phyloP scores from a whole-genome alignment of 2,888 invertebrate genomes.

The Hydropsyche betteni region DNA sequence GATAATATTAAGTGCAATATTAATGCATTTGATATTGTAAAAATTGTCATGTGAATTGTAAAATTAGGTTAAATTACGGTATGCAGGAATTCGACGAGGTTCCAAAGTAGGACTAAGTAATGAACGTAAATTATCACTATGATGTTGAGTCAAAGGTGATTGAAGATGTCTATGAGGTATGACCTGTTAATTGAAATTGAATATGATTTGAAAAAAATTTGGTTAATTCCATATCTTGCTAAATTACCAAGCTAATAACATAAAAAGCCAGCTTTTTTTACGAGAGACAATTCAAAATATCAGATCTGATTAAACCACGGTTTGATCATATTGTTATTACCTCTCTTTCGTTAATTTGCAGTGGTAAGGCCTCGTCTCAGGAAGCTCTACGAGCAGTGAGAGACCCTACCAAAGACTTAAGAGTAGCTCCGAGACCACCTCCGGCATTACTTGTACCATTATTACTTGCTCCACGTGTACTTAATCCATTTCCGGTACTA shows the following conservation, averaged over 20 bases:
- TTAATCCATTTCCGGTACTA: slow-evolving; percentile 53
- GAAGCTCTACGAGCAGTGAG: slow-evolving; percentile 79
- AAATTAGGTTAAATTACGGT: slow-evolving; percentile 49
- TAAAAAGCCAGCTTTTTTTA: neutral
- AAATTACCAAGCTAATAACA: neutral
- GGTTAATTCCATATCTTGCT: neutral
- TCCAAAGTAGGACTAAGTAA: slow-evolving; percentile 67
- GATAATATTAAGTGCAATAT: neutral
- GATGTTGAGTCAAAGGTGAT: slow-evolving; percentile 67
- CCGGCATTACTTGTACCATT: slow-evolving; percentile 47
- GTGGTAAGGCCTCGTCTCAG: slow-evolving; percentile 75
- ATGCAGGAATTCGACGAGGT: slow-evolving; percentile 57
- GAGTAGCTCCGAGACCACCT: slow-evolving; percentile 74
- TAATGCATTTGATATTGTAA: neutral
- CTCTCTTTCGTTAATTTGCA: slow-evolving; percentile 55
- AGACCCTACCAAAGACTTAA: slow-evolving; percentile 83
- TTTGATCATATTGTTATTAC: slow-evolving; percentile 54
- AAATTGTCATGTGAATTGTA: neutral
- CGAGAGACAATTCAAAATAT: neutral
- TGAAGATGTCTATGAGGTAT: slow-evolving; percentile 74
- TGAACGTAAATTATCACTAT: slow-evolving; percentile 64
- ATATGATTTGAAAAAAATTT: too few species aligned
- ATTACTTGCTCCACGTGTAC: slow-evolving; percentile 54
- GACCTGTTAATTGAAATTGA: slow-evolving; percentile 59
- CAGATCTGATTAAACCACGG: too few species aligned